Evolutionary conservation across 2,888 invertebrate genomes (phyloP), one percentile per base, ranked within the genome.

Genomic region (Synergus umbraculus): DNA sequence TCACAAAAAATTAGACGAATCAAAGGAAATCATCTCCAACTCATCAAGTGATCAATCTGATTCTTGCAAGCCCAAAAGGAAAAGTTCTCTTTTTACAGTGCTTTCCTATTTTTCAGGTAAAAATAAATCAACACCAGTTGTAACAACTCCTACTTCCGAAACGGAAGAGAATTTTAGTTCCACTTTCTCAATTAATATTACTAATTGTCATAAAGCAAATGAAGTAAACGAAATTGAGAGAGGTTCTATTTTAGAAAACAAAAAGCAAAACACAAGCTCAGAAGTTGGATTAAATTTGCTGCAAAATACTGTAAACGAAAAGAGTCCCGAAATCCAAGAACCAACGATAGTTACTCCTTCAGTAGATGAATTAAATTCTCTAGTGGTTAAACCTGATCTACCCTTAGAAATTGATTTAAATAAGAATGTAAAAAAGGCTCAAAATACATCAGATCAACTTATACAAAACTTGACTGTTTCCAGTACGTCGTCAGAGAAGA

Each of bases 61-160:
- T 29, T 63, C 4, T 29, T 12, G 4, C 0, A 82, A 82, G 58
- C 81, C 79, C 60, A 85, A 79, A 22, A 84, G 85, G 78, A 80
- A 78, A 78, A 81, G 82, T 78, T 76, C 81, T 18, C 66, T 84
- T 80, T 84, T 80, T 18, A 85, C 85, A 18, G 79, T 84, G 76
- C 79, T 85, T 54, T 78, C 83, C 8, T 81, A 81, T 46, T 29
- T 80, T 77, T n/a, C 77, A 10, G 82, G 83, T 63, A 8, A 77
- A 15, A 65, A 37, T 18, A 63, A 64, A 46, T 0, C 8, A 13
- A 60, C 9, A 4, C 46, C 54, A 79, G 66, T 44, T 76, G 46
- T 76, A 79, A 66, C 76, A 54, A 79, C 79, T 73, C 58, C n/a
- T 8, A 22, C 44, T 76, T 76, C 18, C n/a, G 43, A 65, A 22